Evolutionary conservation across 2,888 invertebrate species (phyloP).

Genomic region (Hirtodrosophila confusa): DNA sequence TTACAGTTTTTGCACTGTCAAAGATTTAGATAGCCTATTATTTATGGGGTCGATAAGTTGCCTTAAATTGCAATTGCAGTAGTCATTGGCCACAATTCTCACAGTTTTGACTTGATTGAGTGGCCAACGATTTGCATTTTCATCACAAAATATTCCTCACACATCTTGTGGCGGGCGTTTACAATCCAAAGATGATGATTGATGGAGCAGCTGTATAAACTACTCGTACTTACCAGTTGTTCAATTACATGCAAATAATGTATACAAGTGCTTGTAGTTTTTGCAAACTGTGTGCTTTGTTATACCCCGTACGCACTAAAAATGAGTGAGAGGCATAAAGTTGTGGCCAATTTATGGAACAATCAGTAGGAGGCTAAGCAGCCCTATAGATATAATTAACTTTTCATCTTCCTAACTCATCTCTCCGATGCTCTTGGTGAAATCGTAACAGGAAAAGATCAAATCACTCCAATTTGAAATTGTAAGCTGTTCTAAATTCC

Average conservation of each 20-base stretch:
- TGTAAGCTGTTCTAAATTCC: too few species aligned
- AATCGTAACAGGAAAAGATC: too few species aligned
- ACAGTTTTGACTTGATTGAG: conserved; percentile 42
- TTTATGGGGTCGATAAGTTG: conserved; percentile 10
- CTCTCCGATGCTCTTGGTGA: too few species aligned
- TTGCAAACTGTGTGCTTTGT: conserved; percentile 4
- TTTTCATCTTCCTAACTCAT: too few species aligned
- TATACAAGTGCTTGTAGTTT: conserved; percentile 2
- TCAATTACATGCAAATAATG: conserved; percentile 18
- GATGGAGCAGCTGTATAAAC: conserved; percentile 70
- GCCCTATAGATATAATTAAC: too few species aligned
- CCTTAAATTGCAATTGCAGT: conserved; percentile 30
- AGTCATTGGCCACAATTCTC: not conserved
- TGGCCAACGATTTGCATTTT: conserved; percentile 22
- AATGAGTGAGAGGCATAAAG: not conserved
- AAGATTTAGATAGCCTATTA: too few species aligned
- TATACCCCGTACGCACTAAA: too few species aligned
- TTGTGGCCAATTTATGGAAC: not conserved
- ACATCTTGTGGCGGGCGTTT: conserved; percentile 1
- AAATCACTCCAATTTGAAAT: too few species aligned
- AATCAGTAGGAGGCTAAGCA: conserved; percentile 1
- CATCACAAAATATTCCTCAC: conserved; percentile 9
- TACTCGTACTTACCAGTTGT: conserved; percentile 44
- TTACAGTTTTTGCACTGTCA: too few species aligned
- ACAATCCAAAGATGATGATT: conserved; percentile 41